A percentile compares a stretch with the other conserved stretches of the same genome.
phyloP scores from a whole-genome alignment of 2,888 invertebrate genomes.

The Strigamia crassipes region DNA sequence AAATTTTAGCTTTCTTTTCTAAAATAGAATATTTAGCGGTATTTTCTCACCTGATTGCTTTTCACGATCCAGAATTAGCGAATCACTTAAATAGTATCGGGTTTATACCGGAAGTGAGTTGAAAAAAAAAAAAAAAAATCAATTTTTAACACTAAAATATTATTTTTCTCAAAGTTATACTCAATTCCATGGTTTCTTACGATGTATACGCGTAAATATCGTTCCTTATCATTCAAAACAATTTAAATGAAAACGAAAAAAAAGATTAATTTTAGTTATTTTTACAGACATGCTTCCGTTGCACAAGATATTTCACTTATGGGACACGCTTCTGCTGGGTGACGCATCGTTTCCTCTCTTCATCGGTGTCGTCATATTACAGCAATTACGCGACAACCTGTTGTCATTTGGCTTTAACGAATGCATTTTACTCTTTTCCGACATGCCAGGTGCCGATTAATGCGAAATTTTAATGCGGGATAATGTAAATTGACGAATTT shows the following conservation, averaged over 20 bases:
- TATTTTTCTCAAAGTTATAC: slow-evolving; percentile 68
- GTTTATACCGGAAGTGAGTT: slow-evolving; percentile 82
- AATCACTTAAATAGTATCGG: slow-evolving; percentile 89
- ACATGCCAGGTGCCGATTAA: slow-evolving; percentile 72
- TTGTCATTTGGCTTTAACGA: slow-evolving; percentile 95
- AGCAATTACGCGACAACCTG: slow-evolving; percentile 81
- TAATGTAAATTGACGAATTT: neutral
- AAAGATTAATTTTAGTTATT: neutral
- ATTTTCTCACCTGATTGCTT: slow-evolving; percentile 94
- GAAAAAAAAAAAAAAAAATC: neutral
- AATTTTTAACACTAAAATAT: neutral
- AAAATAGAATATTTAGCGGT: slow-evolving; percentile 85
- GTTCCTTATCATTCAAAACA: neutral
- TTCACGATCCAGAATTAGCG: slow-evolving; percentile 89
- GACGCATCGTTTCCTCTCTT: slow-evolving; percentile 91
- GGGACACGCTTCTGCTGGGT: slow-evolving; percentile 94
- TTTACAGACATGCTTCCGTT: slow-evolving; percentile 92
- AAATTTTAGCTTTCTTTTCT: neutral
- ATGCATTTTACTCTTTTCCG: slow-evolving; percentile 97
- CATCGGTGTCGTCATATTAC: slow-evolving; percentile 89
- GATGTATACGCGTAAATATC: slow-evolving; percentile 92
- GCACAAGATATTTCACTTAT: slow-evolving; percentile 95
- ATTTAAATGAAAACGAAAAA: neutral
- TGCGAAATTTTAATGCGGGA: neutral
- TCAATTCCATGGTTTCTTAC: slow-evolving; percentile 99